These are phyloP conservation scores for Burhinus oedicnemus DNA, from an alignment of 2,113 vertebrate genomes.

Conservation along the genomic window DNA sequence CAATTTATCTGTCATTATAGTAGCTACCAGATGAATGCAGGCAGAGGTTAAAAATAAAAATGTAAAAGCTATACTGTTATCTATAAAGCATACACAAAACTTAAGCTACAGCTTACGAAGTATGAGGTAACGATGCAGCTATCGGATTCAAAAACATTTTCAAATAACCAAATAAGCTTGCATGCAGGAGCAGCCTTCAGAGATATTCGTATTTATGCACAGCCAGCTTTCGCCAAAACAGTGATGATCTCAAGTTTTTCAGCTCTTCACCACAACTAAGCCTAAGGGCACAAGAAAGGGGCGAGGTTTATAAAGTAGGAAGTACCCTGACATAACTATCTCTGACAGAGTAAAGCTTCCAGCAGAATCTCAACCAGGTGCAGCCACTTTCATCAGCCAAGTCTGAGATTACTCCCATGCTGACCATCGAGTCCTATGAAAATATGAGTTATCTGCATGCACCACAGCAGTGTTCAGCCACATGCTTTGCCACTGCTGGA, in stretches of 20 bases:
- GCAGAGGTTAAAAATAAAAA: background rate
- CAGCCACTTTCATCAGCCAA: conserved; percentile 53
- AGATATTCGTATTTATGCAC: background rate
- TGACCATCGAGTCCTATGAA: conserved; percentile 32
- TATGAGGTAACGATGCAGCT: background rate
- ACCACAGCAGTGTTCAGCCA: background rate
- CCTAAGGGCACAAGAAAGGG: background rate
- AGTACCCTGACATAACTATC: background rate
- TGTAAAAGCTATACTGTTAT: background rate
- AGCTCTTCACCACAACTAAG: background rate
- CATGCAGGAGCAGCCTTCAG: background rate
- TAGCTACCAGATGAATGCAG: background rate
- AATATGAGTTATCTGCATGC: conserved; percentile 9
- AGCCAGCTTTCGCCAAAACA: conserved; percentile 8
- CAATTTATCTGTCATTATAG: background rate
- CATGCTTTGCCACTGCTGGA: background rate
- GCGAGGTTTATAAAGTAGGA: background rate
- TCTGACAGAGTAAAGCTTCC: conserved; percentile 40
- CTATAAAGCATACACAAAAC: background rate
- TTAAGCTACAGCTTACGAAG: background rate
- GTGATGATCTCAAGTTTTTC: background rate
- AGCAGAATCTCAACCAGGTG: conserved; percentile 51
- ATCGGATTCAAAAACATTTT: background rate
- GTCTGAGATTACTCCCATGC: conserved; percentile 37
- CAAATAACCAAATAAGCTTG: background rate